A percentile compares a stretch with the other conserved stretches of the same genome.
Evolutionary conservation across 2,113 vertebrate species (phyloP).

Genomic region (Istiophorus platypterus): DNA sequence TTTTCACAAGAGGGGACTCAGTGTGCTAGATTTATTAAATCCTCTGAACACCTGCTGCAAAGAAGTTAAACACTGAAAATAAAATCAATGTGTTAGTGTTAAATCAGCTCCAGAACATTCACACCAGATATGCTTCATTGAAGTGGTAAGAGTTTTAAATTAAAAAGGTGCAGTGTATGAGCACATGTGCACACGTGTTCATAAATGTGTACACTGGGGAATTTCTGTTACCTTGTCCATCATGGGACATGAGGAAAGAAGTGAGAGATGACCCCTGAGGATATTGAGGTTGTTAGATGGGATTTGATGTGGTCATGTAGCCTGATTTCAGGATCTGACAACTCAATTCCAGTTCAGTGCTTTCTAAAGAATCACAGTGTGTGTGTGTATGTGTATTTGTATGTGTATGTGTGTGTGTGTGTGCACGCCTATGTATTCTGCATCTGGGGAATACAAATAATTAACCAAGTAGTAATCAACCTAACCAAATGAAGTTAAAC

Average conservation of each 20-base stretch:
- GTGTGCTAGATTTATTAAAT: slow-evolving; percentile 8
- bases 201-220: neutral
- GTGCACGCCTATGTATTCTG: neutral
- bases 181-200: neutral
- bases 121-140: slow-evolving; percentile 11
- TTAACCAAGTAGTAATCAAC: slow-evolving; percentile 32
- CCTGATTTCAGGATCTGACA: slow-evolving; percentile 50
- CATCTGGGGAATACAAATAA: slow-evolving; percentile 43
- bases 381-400: neutral
- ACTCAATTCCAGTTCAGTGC: slow-evolving; percentile 29
- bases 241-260: slow-evolving; percentile 1
- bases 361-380: slow-evolving; percentile 11
- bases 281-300: slow-evolving; percentile 22
- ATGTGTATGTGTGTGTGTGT: neutral
- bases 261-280: slow-evolving; percentile 33
- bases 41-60: slow-evolving; percentile 19
- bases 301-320: slow-evolving; percentile 23
- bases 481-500: slow-evolving; percentile 31
- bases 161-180: neutral
- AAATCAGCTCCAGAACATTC: slow-evolving; percentile 19
- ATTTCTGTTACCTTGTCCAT: slow-evolving; percentile 17
- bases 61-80: slow-evolving; percentile 17
- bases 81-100: slow-evolving; percentile 23
- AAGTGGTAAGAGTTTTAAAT: slow-evolving; percentile 37
- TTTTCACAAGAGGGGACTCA: slow-evolving; percentile 7